Conservation (phyloP, 64 coral and sea anemone genomes). For the Pachyseris speciosa region DNA sequence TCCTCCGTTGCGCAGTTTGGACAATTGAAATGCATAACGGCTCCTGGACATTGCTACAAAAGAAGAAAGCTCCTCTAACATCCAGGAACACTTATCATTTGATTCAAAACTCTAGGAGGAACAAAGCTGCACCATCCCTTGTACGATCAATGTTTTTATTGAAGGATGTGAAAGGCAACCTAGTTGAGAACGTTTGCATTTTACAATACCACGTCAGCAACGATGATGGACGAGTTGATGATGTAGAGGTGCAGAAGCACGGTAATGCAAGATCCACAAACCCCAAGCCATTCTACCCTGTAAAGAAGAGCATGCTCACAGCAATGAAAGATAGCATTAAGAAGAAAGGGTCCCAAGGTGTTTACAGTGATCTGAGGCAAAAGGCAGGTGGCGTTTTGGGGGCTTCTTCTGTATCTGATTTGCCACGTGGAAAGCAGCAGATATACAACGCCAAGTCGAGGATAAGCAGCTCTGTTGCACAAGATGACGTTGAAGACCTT, state of each 20-base stretch:
- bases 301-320: conserved; percentile 12
- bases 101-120: conserved; percentile 37
- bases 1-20: conserved; percentile 26
- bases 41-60: neutral
- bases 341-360: neutral
- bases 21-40: neutral
- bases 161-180: conserved; percentile 14
- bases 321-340: conserved; percentile 24
- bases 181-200: conserved; percentile 49
- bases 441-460: too few species aligned
- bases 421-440: too few species aligned
- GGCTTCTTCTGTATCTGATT: too few species aligned
- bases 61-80: neutral
- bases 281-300: conserved; percentile 51
- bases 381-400: too few species aligned
- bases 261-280: conserved; percentile 15
- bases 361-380: too few species aligned
- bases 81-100: conserved; percentile 5
- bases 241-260: conserved; percentile 28
- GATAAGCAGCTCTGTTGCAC: too few species aligned
- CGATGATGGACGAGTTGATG: conserved; percentile 11
- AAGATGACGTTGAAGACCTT: too few species aligned
- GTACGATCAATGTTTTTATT: conserved; percentile 51
- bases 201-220: conserved; percentile 45
- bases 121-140: conserved; percentile 40